Conservation (phyloP, 2,113 vertebrate genomes). For the Austrofundulus limnaeus region DNA sequence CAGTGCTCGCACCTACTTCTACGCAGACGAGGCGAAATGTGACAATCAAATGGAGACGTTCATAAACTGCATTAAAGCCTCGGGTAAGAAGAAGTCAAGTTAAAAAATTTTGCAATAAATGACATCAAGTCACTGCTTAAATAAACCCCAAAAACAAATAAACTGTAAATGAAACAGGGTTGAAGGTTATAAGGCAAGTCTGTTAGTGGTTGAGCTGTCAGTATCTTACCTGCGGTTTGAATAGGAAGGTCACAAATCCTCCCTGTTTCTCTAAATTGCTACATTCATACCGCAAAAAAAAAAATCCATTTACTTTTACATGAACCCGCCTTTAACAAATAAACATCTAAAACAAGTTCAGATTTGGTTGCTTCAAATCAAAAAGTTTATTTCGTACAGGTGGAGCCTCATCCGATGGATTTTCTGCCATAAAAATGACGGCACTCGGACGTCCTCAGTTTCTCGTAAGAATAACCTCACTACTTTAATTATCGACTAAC, state of each 20-base stretch:
- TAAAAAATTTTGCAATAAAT: not conserved
- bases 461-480: conserved; percentile 80
- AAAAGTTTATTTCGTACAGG: conserved; percentile 70
- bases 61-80: conserved; percentile 87
- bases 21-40: conserved; percentile 88
- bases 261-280: too few relatives aligned
- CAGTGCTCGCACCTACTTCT: conserved; percentile 86
- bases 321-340: not conserved
- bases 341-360: not conserved
- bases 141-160: too few relatives aligned
- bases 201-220: not conserved
- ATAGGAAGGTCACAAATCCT: not conserved
- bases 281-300: too few relatives aligned
- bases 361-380: not conserved
- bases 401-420: conserved; percentile 85
- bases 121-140: not conserved
- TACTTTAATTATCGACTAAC: too few relatives aligned
- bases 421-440: conserved; percentile 93
- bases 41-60: conserved; percentile 94
- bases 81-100: conserved; percentile 69
- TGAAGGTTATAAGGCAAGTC: too few relatives aligned
- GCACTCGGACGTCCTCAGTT: conserved; percentile 92
- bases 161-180: not conserved
- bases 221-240: not conserved
- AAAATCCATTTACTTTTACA: too few relatives aligned